These are phyloP conservation scores for Schlechtendalia chinensis DNA, from an alignment of 1,140 invertebrate genomes.

Conservation along the genomic window DNA sequence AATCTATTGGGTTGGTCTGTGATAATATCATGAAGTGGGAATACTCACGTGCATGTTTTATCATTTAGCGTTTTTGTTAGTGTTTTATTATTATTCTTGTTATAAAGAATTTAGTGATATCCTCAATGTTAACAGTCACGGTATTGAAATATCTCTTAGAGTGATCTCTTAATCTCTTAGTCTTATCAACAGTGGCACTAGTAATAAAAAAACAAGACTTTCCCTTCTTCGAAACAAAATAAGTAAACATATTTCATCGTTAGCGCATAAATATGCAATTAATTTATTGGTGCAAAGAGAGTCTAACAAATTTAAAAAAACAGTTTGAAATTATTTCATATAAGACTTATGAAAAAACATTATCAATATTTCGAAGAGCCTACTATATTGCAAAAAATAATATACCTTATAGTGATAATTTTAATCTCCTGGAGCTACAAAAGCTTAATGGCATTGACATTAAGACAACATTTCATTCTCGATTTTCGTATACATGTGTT, in stretches of 20 bases:
- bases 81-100: too few relatives aligned
- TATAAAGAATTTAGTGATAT: slow-evolving; percentile 8
- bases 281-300: not conserved
- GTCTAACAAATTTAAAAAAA: slow-evolving; percentile 5
- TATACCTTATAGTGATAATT: slow-evolving; percentile 24
- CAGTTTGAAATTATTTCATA: slow-evolving; percentile 20
- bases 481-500: slow-evolving; percentile 16
- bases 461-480: not conserved
- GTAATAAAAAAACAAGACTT: slow-evolving; percentile 14
- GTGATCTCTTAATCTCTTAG: slow-evolving; percentile 16
- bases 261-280: not conserved
- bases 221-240: slow-evolving; percentile 15
- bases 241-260: not conserved
- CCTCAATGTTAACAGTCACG: not conserved
- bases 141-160: slow-evolving; percentile 9
- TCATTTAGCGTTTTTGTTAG: too few relatives aligned
- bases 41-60: too few relatives aligned
- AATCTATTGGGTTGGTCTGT: too few relatives aligned
- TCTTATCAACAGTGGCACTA: slow-evolving; percentile 1
- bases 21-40: too few relatives aligned
- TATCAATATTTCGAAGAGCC: not conserved
- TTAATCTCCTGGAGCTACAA: not conserved
- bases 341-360: not conserved
- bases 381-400: slow-evolving; percentile 24
- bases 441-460: slow-evolving; percentile 11